A percentile compares a stretch with the other conserved stretches of the same genome.
These are phyloP conservation scores for Morpho deidamia DNA, from an alignment of 2,888 invertebrate species.

Conservation along the genomic window DNA sequence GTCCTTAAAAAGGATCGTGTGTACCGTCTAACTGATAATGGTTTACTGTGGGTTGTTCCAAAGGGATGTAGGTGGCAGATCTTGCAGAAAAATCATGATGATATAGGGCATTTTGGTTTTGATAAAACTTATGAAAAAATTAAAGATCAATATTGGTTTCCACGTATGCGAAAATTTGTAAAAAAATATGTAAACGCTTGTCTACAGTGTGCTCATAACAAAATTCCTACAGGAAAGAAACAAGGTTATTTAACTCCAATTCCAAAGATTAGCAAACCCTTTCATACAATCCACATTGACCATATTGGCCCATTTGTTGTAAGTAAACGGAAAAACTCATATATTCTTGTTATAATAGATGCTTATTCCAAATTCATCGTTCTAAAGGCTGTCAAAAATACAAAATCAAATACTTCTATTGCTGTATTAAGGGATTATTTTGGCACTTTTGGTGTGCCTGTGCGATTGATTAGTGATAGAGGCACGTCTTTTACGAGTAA, in stretches of 20 bases:
- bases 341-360: constrained; percentile 21
- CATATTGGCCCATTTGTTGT: constrained; percentile 26
- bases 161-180: constrained; percentile 24
- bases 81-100: constrained; percentile 25
- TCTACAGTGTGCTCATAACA: constrained; percentile 24
- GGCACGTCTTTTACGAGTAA: no score
- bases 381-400: no score
- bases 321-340: constrained; percentile 17
- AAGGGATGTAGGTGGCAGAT: constrained; percentile 27
- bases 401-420: no score
- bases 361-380: no score
- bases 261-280: background rate
- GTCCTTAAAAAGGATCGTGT: constrained; percentile 18
- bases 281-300: constrained; percentile 25
- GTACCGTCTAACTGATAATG: constrained; percentile 11
- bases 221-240: constrained; percentile 5
- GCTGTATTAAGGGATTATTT: no score
- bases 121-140: constrained; percentile 24
- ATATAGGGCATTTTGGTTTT: constrained; percentile 25
- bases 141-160: constrained; percentile 26
- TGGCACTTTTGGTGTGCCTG: no score
- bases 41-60: constrained; percentile 28
- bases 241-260: background rate
- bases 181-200: constrained; percentile 24
- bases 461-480: no score